These are phyloP conservation scores for Tuberolachnus salignus DNA, from an alignment of 2,888 invertebrate genomes.

Conservation along the genomic window DNA sequence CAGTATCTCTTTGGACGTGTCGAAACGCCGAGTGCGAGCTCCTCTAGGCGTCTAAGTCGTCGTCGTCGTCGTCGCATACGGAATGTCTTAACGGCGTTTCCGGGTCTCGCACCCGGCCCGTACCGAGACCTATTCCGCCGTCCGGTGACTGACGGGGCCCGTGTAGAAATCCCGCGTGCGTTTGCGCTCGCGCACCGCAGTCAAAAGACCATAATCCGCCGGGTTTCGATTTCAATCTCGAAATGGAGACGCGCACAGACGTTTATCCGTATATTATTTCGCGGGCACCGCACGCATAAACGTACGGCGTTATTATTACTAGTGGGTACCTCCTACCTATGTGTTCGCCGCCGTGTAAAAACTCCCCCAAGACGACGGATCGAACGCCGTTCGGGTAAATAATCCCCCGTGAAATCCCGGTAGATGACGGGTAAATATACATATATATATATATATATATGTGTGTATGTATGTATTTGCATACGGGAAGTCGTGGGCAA, in stretches of 20 bases:
- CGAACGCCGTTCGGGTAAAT: conserved; percentile 51
- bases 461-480: no score
- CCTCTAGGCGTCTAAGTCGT: conserved; percentile 8
- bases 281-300: neutral
- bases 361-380: conserved; percentile 28
- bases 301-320: neutral
- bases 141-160: neutral
- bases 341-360: neutral
- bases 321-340: no score
- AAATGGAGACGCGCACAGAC: conserved; percentile 47
- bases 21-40: neutral
- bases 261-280: neutral
- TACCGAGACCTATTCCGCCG: neutral
- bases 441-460: no score
- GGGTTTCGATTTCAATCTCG: conserved; percentile 53
- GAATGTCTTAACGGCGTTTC: no score
- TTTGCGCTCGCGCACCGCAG: conserved; percentile 16
- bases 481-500: neutral
- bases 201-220: conserved; percentile 50
- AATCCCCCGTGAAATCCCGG: conserved; percentile 30
- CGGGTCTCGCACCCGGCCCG: neutral
- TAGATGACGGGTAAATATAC: no score
- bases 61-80: neutral
- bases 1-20: no score
- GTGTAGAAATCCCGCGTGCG: neutral